Evolutionary conservation across 2,113 vertebrate species (phyloP), one percentile per base, ranked within the genome.

Genomic region (Tachuris rubrigastra): DNA sequence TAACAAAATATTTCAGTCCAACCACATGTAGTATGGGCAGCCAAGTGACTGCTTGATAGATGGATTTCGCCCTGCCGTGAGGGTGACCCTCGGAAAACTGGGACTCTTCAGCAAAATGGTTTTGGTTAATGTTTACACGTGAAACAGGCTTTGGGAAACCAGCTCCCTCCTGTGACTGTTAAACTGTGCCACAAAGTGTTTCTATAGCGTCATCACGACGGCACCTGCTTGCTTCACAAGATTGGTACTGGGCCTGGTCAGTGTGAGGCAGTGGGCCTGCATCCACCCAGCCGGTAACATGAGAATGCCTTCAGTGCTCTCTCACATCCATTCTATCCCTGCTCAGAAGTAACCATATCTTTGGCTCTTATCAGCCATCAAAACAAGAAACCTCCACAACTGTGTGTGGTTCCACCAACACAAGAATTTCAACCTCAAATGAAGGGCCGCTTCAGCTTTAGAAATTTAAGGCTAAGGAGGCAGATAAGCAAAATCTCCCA

Each of bases 381-480:
- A 41, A 88, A 53, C 13, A 89, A 69, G 69, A 86, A 27, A 22
- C 16, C 60, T 52, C 20, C 16, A 53, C 31, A 73, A 8, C 46
- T 39, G 33, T 0, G 0, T 4, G 0, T 4, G 17, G 35, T 42
- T 18, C 42, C 33, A 59, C 13, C n/a, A 85, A 55, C 4, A 75
- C 15, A 63, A 59, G n/a, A 81, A 67, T 4, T 44, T 14, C 44
- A 49, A 50, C 23, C 33, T 56, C 30, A 85, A 75, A 30, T 4
- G 27, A 90, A 68, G 21, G 24, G 35, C 20, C 75, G 35, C 39
- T 18, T 63, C 53, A 47, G 21, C 49, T 60, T 44, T 23, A 22
- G 9, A 79, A 47, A 3, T 25, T 41, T 30, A 82, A 62, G 25
- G 21, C 6, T 60, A 62, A 27, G 71, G 7, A 73, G 12, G 14